Conservation (phyloP, 2,888 invertebrate species). For the Lordiphosa fenestrarum region DNA sequence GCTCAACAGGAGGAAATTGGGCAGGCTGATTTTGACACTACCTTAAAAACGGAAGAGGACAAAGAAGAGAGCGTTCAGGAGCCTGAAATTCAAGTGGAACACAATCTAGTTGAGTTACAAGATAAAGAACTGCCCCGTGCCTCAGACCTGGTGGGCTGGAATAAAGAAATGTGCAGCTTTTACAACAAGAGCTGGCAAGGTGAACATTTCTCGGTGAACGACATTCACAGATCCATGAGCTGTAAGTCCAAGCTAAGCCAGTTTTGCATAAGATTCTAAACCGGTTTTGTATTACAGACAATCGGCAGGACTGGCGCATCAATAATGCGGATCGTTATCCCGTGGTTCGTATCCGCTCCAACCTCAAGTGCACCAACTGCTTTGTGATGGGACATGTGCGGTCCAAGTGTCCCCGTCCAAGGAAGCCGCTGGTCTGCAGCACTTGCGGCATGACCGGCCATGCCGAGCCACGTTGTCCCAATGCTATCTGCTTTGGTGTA, state of each 20-base stretch:
- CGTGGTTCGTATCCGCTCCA: conserved; percentile 48
- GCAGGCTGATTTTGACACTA: too few species aligned
- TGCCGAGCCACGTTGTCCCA: conserved; percentile 85
- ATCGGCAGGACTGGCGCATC: conserved; percentile 72
- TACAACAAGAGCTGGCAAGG: conserved; percentile 86
- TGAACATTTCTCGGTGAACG: conserved; percentile 83
- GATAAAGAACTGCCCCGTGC: conserved; percentile 33
- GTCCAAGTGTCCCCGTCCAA: conserved; percentile 83
- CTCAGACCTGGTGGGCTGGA: conserved; percentile 74
- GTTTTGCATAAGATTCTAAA: not conserved
- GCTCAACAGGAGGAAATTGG: too few species aligned
- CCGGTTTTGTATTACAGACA: conserved; percentile 17
- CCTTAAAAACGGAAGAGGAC: not conserved
- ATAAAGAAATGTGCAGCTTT: conserved; percentile 83
- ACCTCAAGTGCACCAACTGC: conserved; percentile 84
- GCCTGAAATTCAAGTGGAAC: conserved; percentile 30
- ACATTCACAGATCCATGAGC: conserved; percentile 84
- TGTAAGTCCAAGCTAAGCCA: conserved; percentile 80
- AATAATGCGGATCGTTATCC: conserved; percentile 72
- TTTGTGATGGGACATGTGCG: conserved; percentile 84
- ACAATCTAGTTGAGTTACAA: conserved; percentile 24
- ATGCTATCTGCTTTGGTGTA: conserved; percentile 87
- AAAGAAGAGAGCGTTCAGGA: conserved; percentile 6
- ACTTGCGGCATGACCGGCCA: conserved; percentile 87
- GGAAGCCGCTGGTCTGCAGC: conserved; percentile 83